Evolutionary conservation across 2,888 invertebrate genomes (phyloP), one percentile per base, ranked within the genome.

Genomic region (Dioctria linearis): DNA sequence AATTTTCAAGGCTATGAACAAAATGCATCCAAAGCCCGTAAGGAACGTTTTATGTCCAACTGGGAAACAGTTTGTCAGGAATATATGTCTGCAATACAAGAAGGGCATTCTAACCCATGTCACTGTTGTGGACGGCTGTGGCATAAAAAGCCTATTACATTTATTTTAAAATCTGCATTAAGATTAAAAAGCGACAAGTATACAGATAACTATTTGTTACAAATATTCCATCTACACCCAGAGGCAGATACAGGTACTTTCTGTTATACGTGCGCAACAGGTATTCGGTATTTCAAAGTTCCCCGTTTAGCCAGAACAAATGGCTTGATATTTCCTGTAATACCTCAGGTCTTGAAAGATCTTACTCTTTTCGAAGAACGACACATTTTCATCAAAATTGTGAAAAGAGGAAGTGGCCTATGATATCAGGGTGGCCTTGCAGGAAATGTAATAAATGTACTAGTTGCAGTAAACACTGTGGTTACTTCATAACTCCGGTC

Each of bases 381-480:
- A 59, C 59, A 59, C n/a, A 59, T 59, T 59, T 59, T 59, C 59
- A 59, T 59, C n/a, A 59, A 59, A 8, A 59, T 3, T 59, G 59
- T 59, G 5, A 59, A 59, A 59, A 59, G 3, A 25, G 59, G 59
- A 59, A 59, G n/a, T 59, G 59, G 59, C 59, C 25, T 59, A 59
- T 2, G 3, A 59, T 3, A 59, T 59, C 59, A 59, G 2, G 3
- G 3, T 25, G 59, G 59, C 59, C 59, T 59, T 59, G 2, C n/a
- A 59, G 59, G 59, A 59, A 59, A 59, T 59, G 3, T 59, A 13
- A 59, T 59, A 59, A 59, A 59, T 59, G 59, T 59, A 59, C 3
- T 3, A 13, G 59, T 59, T 11, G 59, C 2, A 59, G 59, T 59
- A 59, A 59, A 59, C 59, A 59, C 59, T 59, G 3, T 59, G 13